Evolutionary conservation across 2,797 vertebrate genomes (phyloP).

Genomic region (Acomys russatus): DNA sequence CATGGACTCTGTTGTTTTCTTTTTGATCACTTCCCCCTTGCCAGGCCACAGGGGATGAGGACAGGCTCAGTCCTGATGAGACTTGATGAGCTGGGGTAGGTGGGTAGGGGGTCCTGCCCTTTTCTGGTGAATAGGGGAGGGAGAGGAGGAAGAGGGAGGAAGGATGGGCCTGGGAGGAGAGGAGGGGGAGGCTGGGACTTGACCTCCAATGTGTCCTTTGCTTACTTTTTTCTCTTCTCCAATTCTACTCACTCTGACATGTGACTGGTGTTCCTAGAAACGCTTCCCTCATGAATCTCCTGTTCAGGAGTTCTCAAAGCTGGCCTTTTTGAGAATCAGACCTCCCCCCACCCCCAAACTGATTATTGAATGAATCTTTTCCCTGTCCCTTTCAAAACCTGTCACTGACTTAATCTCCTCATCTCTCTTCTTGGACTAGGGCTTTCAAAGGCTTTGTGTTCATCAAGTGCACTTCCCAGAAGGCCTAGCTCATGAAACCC

Average conservation of each 20-base stretch:
- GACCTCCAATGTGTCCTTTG: not conserved
- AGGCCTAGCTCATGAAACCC: not conserved
- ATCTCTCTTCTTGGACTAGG: not conserved
- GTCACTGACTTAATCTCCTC: not conserved
- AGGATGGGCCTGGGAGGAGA: no score
- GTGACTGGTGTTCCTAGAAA: not conserved
- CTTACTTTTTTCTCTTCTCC: not conserved
- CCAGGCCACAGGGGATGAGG: no score
- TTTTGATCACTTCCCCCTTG: no score
- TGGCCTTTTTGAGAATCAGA: constrained; percentile 10
- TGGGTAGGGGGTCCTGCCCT: no score
- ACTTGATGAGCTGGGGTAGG: no score
- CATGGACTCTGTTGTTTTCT: no score
- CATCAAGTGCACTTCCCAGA: not conserved
- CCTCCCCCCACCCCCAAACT: not conserved
- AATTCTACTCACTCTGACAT: not conserved
- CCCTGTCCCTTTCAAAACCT: not conserved
- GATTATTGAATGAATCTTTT: not conserved
- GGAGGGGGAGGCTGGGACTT: not conserved
- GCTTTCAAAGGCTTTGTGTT: not conserved
- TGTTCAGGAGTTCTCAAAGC: not conserved
- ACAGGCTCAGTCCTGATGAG: not conserved
- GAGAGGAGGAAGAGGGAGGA: no score
- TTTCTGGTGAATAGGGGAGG: no score
- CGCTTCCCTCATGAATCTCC: not conserved